Percentiles rank a stretch among this genome's conserved stretches.
phyloP scores from a whole-genome alignment of 2,797 vertebrate genomes.

The Sebastes wilsoni region DNA sequence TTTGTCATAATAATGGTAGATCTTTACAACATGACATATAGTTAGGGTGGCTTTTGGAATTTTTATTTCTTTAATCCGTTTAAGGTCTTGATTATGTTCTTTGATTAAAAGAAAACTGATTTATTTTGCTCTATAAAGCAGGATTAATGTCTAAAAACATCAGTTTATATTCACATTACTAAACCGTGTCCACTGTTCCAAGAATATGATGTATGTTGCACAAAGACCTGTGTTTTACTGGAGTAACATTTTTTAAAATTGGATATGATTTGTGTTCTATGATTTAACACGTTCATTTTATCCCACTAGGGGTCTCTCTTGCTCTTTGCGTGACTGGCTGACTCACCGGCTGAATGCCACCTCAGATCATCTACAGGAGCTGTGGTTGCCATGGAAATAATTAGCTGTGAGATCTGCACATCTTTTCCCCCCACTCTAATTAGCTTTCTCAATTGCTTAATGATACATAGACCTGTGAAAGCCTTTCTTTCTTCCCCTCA shows the following conservation, averaged over 20 bases:
- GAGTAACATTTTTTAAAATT: neutral
- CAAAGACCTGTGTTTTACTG: neutral
- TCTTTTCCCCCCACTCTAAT: slow-evolving; percentile 80
- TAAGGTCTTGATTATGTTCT: neutral
- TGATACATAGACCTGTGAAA: slow-evolving; percentile 88
- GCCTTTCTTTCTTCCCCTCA: slow-evolving; percentile 81
- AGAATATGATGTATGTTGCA: neutral
- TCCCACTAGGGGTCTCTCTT: slow-evolving; percentile 80
- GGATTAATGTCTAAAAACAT: neutral
- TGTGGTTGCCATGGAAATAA: slow-evolving; percentile 87
- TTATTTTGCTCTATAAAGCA: neutral
- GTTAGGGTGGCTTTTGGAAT: neutral
- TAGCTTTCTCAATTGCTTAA: slow-evolving; percentile 89
- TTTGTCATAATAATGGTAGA: neutral
- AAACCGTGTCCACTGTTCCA: neutral
- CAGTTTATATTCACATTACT: neutral
- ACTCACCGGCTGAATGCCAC: slow-evolving; percentile 39
- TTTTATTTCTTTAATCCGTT: neutral
- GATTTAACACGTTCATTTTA: neutral
- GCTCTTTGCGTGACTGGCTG: slow-evolving; percentile 38
- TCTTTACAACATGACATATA: neutral
- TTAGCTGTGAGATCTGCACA: slow-evolving; percentile 83
- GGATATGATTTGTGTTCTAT: neutral
- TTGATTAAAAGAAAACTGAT: neutral
- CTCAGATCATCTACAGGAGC: slow-evolving; percentile 77